Conservation (phyloP, 2,797 vertebrate species). For the Galago senegalensis region DNA sequence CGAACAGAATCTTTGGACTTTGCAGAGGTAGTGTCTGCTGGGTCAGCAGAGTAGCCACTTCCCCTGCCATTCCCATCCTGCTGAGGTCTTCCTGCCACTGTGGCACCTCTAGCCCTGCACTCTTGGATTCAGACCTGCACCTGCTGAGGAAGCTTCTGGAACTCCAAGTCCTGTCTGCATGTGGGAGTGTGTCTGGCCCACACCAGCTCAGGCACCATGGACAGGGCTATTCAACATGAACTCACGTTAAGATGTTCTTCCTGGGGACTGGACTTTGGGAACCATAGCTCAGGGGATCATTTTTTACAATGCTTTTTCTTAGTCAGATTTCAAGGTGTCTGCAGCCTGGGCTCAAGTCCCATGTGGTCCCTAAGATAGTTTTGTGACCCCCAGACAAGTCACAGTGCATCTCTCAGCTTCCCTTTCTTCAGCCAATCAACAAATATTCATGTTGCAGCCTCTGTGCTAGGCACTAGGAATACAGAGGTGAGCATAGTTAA, state of each 20-base stretch:
- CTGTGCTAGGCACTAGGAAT: not conserved
- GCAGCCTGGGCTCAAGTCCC: not conserved
- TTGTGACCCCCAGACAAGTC: not conserved
- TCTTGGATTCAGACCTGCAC: not conserved
- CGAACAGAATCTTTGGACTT: not conserved
- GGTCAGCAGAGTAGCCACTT: accelerated
- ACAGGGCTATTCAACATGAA: not conserved
- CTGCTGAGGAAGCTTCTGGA: constrained; percentile 18
- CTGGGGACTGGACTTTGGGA: not conserved
- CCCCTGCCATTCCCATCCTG: too few relatives aligned
- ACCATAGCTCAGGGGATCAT: not conserved
- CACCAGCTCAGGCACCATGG: not conserved
- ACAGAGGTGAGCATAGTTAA: not conserved
- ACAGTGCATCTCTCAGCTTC: too few relatives aligned
- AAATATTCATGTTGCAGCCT: not conserved
- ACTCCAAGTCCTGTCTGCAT: not conserved
- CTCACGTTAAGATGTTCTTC: not conserved
- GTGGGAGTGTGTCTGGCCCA: not conserved
- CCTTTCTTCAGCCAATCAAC: not conserved
- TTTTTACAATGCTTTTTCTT: not conserved
- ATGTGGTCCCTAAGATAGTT: not conserved
- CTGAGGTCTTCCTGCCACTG: not conserved
- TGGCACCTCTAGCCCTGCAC: not conserved
- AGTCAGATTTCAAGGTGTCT: not conserved
- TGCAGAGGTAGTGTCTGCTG: not conserved